Evolutionary conservation across 2,888 invertebrate genomes (phyloP), one percentile per base, ranked within the genome.

Genomic region (Synanthedon andrenaeformis): DNA sequence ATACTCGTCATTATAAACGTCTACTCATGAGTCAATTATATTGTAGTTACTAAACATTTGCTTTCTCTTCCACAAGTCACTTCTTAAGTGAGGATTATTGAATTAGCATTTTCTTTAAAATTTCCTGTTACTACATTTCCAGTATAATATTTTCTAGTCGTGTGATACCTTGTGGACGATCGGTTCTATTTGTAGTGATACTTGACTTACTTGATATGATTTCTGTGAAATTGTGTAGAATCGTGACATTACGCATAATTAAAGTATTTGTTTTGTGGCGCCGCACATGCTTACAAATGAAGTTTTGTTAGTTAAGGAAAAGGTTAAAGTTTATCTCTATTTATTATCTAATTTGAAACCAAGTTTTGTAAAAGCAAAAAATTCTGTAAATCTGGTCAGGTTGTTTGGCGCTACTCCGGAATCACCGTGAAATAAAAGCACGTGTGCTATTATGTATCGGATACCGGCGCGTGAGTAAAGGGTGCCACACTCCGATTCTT

Each of bases 241-340:
- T 79, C 77, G 77, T 83, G 82, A 77, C 79, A 79, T 72, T 72
- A 79, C 75, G 79, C 75, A 69, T 79, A 76, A 78, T 82, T 80
- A 78, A 76, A 75, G 52, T 82, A 81, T 85, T 84, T 78, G 69
- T 71, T 65, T 64, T 66, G 55, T 69, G 85, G 85, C 85, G 83
- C 82, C 85, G 76, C 72, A 73, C 75, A 76, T 75, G 72, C 70
- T 71, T 64, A 69, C 69, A 69, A 76, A 72, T 76, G 74, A 62
- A 35, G 10, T 70, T 73, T 72, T 62, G 76, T 73, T 73, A 74
- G 78, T 76, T 69, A 69, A 72, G 71, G 76, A 54, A 70, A 63
- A 68, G 64, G 70, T 66, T 62, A 64, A 60, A 71, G 68, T 77
- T 77, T 72, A 45, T n/a, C 45, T 6, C 11, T 13, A 11, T 45